Evolutionary conservation across 1,140 invertebrate genomes (phyloP).

Genomic region (Leptinotarsa texana): DNA sequence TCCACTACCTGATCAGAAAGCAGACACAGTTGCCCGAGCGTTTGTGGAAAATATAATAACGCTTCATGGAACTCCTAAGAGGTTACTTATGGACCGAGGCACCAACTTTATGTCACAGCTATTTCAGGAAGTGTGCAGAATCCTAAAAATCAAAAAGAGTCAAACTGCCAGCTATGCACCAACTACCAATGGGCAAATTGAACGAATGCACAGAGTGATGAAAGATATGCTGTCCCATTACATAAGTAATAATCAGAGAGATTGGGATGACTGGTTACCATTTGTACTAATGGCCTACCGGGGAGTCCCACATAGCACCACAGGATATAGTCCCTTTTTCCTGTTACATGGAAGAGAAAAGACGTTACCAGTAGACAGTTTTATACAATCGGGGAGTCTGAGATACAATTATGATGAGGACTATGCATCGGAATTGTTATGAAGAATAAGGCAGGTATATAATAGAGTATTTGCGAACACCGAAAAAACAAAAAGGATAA

Average conservation of each 20-base stretch:
- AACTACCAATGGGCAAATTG: slow-evolving; percentile 50
- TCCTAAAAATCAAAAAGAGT: slow-evolving; percentile 41
- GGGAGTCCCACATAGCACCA: slow-evolving; percentile 44
- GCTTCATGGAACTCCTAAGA: slow-evolving; percentile 50
- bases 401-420: no score
- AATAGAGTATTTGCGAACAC: no score
- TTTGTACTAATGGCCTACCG: slow-evolving; percentile 34
- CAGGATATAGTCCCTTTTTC: slow-evolving; percentile 41
- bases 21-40: slow-evolving; percentile 45
- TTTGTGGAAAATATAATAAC: slow-evolving; percentile 26
- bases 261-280: slow-evolving; percentile 52
- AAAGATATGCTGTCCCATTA: slow-evolving; percentile 39
- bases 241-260: slow-evolving; percentile 33
- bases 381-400: no score
- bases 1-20: slow-evolving; percentile 46
- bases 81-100: slow-evolving; percentile 50
- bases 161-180: slow-evolving; percentile 43
- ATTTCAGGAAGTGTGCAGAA: slow-evolving; percentile 42
- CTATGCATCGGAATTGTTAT: no score
- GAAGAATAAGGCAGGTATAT: no score
- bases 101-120: slow-evolving; percentile 45
- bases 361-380: background rate
- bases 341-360: slow-evolving; percentile 31
- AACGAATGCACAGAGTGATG: slow-evolving; percentile 48
- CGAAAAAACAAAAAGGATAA: background rate